A percentile compares a stretch with the other conserved stretches of the same genome.
Evolutionary conservation across 2,888 invertebrate species (phyloP).

Genomic region (Leptinotarsa juncta): DNA sequence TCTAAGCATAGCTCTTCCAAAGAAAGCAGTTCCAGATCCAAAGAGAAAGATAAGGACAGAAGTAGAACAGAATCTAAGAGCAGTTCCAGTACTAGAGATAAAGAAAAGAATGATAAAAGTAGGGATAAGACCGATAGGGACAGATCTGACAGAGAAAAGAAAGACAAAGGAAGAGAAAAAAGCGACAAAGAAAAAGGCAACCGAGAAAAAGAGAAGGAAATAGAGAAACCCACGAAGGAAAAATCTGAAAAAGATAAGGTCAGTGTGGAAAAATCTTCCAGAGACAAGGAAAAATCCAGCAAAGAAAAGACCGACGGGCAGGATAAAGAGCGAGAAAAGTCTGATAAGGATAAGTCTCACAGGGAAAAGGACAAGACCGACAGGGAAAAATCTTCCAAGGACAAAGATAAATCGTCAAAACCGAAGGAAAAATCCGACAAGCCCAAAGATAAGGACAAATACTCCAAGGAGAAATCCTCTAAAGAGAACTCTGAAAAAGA

Average conservation of each 20-base stretch:
- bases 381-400: conserved; percentile 47
- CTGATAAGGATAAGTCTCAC: conserved; percentile 29
- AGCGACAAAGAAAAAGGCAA: conserved; percentile 58
- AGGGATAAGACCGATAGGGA: conserved; percentile 14
- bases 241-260: conserved; percentile 52
- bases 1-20: conserved; percentile 31
- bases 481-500: conserved; percentile 54
- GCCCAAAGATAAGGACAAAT: conserved; percentile 47
- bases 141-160: conserved; percentile 33
- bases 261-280: conserved; percentile 56
- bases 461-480: conserved; percentile 56
- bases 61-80: conserved; percentile 47
- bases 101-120: conserved; percentile 31
- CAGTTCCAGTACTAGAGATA: conserved; percentile 41
- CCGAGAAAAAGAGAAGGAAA: conserved; percentile 53
- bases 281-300: conserved; percentile 48
- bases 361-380: conserved; percentile 50
- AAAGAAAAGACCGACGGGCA: conserved; percentile 40
- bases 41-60: conserved; percentile 46
- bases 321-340: conserved; percentile 50
- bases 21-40: conserved; percentile 45
- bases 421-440: conserved; percentile 54
- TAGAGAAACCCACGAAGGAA: conserved; percentile 38
- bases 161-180: conserved; percentile 51
- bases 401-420: conserved; percentile 40